A percentile compares a stretch with the other conserved stretches of the same genome.
Conservation (phyloP, 2,888 invertebrate genomes). For the Hypomecis punctinalis region DNA sequence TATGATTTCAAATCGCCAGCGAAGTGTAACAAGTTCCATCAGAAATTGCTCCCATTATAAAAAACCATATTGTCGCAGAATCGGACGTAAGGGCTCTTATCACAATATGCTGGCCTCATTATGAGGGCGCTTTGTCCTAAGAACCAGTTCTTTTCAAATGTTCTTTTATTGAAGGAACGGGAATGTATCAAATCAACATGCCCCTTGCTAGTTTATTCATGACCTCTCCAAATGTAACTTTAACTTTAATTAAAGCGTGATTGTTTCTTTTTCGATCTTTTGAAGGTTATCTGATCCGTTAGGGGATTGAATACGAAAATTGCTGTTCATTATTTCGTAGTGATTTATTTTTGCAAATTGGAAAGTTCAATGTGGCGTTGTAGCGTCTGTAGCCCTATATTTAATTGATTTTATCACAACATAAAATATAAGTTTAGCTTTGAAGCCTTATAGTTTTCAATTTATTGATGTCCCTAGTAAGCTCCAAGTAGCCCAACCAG, state of each 20-base stretch:
- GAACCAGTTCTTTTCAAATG: conserved; percentile 79
- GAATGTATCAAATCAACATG: conserved; percentile 81
- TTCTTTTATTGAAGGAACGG: conserved; percentile 73
- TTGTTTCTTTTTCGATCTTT: conserved; percentile 28
- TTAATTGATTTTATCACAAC: too few relatives aligned
- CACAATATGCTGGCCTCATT: conserved; percentile 83
- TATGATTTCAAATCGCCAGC: conserved; percentile 46
- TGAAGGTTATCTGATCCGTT: background rate
- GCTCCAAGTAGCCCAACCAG: too few relatives aligned
- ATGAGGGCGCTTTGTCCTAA: conserved; percentile 83
- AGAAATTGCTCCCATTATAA: conserved; percentile 66
- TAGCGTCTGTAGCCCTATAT: too few relatives aligned
- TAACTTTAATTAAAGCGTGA: conserved; percentile 61
- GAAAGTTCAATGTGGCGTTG: too few relatives aligned
- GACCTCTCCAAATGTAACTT: conserved; percentile 69
- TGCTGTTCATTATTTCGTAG: too few relatives aligned
- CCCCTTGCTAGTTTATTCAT: conserved; percentile 75
- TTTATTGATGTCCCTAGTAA: too few relatives aligned
- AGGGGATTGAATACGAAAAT: background rate
- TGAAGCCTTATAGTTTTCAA: too few relatives aligned
- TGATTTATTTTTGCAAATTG: too few relatives aligned
- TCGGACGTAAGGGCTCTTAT: conserved; percentile 75
- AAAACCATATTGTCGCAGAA: conserved; percentile 77
- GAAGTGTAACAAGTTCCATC: conserved; percentile 52
- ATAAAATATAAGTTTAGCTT: too few relatives aligned